phyloP scores from a whole-genome alignment of 2,797 vertebrate genomes.

The Dicrostonyx torquatus region DNA sequence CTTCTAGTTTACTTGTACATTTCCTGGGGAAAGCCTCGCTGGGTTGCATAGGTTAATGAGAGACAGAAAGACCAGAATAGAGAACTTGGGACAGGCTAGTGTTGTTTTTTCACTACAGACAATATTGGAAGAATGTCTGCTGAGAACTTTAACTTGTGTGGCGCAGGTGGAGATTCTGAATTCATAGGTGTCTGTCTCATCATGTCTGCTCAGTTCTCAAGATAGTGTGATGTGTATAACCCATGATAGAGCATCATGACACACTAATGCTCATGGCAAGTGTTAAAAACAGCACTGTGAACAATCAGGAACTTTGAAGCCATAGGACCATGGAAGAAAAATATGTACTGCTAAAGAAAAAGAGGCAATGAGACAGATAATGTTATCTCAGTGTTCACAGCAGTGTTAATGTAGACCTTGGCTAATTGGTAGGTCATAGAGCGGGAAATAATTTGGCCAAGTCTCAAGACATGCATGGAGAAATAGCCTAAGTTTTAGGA shows the following conservation, averaged over 20 bases:
- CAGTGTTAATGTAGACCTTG: background rate
- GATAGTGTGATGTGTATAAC: background rate
- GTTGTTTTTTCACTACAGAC: background rate
- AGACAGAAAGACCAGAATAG: background rate
- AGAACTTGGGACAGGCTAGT: background rate
- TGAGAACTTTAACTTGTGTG: background rate
- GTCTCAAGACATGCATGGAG: background rate
- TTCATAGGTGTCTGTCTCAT: background rate
- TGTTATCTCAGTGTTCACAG: background rate
- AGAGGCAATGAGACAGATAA: background rate
- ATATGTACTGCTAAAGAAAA: background rate
- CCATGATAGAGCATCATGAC: background rate
- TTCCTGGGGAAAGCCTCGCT: conserved; percentile 45
- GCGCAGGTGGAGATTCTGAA: background rate
- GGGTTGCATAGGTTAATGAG: conserved; percentile 41
- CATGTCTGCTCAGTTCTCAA: background rate
- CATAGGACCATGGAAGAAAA: background rate
- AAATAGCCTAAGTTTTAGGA: background rate
- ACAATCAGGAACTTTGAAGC: background rate
- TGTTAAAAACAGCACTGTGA: background rate
- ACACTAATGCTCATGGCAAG: background rate
- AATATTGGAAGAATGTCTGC: background rate
- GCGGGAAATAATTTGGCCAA: background rate
- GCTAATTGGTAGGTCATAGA: background rate
- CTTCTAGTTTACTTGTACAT: conserved; percentile 33